Evolutionary conservation across 2,113 vertebrate genomes (phyloP).

Genomic region (Octodon degus): DNA sequence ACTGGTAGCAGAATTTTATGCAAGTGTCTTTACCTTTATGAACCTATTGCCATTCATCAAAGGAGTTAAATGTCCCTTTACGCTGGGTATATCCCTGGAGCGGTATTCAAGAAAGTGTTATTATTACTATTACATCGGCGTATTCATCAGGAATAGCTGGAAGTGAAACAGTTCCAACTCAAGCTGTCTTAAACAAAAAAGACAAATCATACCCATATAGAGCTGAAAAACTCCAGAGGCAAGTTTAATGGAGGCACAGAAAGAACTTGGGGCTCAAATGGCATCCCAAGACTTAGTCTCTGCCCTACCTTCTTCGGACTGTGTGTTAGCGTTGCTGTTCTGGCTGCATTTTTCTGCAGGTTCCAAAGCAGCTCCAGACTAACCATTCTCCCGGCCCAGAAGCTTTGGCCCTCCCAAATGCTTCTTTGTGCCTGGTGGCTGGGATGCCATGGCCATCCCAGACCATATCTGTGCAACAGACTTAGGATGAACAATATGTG

Average conservation of each 20-base stretch:
- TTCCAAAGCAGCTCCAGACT: neutral
- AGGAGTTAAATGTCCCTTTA: neutral
- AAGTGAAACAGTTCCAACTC: neutral
- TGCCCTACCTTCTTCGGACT: neutral
- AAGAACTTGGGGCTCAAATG: neutral
- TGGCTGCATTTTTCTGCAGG: neutral
- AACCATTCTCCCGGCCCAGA: neutral
- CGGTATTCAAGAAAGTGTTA: neutral
- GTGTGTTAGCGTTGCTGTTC: neutral
- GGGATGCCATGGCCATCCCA: neutral
- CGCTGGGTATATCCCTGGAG: neutral
- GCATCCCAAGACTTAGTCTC: neutral
- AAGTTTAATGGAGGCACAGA: neutral
- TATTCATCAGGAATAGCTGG: neutral
- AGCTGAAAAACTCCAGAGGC: neutral
- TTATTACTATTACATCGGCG: neutral
- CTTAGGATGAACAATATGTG: neutral
- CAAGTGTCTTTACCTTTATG: neutral
- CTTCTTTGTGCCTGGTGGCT: neutral
- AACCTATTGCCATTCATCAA: slow-evolving; percentile 5
- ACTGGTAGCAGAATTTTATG: neutral
- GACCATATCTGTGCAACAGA: neutral
- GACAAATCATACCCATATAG: neutral
- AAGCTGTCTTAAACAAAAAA: neutral
- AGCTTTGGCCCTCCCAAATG: neutral